phyloP scores from a whole-genome alignment of 2,888 invertebrate species.

The Apamea anceps region DNA sequence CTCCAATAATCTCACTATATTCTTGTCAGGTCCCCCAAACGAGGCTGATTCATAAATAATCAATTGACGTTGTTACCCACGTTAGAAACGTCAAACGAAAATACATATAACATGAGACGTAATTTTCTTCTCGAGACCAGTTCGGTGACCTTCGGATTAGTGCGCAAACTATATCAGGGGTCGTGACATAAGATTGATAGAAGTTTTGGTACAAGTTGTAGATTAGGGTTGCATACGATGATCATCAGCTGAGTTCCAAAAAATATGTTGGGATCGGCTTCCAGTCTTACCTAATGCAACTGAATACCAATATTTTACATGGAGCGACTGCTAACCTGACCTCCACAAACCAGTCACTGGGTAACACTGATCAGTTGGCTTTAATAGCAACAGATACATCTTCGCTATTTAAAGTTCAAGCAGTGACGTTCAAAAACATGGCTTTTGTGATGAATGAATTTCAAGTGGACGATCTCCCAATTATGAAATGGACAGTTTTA shows the following conservation, averaged over 20 bases:
- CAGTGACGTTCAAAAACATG: background rate
- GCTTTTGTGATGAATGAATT: background rate
- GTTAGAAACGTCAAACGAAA: slow-evolving; percentile 66
- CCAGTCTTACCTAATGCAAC: background rate
- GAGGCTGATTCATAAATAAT: slow-evolving; percentile 72
- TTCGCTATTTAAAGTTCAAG: background rate
- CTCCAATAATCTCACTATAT: slow-evolving; percentile 53
- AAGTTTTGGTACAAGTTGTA: background rate
- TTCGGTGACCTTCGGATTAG: slow-evolving; percentile 38
- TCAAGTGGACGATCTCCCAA: background rate
- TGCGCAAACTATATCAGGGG: slow-evolving; percentile 4
- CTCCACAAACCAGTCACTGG: too few species aligned
- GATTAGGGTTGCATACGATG: background rate
- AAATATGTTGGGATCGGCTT: background rate
- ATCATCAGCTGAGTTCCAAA: background rate
- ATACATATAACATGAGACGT: slow-evolving; percentile 68
- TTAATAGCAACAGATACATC: background rate
- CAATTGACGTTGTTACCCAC: slow-evolving; percentile 67
- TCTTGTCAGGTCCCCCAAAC: slow-evolving; percentile 50
- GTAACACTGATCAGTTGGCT: background rate
- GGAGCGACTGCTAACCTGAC: too few species aligned
- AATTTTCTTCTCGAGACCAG: slow-evolving; percentile 45
- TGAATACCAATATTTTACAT: too few species aligned
- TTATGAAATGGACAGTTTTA: background rate
- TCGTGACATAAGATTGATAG: background rate